Evolutionary conservation across 35 echinoderm and acorn worm genomes (phyloP), one percentile per base, ranked within the genome.

Genomic region (Amphiura filiformis): DNA sequence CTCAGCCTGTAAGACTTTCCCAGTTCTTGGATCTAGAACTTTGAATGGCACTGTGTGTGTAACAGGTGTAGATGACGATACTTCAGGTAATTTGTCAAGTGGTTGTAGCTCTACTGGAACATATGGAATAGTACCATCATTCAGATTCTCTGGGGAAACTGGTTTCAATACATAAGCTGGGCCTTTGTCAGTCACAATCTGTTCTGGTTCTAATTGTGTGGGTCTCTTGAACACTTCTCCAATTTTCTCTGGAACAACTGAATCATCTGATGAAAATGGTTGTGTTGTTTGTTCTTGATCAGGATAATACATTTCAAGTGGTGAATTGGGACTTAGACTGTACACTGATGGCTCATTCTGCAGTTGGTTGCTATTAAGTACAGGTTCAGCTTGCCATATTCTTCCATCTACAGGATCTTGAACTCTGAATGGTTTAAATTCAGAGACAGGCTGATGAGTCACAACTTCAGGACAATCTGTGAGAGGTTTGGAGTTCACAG

Each of bases 321-420:
- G 83, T 36, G 34, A 17, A 36, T 37, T 65, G 13, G 85, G 37
- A 38, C 80, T 47, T 38, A 83, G 76, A 13, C 86, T 78, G 38
- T 79, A 91, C 18, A 77, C 89, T 32, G 82, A 80, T 17, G 77
- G 57, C 44, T 65, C 77, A 75, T 77, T 56, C 39, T 85, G 23
- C 38, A 91, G 36, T 44, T 91, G 64, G 34, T 91, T 75, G 13
- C 76, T 77, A 81, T 80, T 84, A 7, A 78, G 61, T 37, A 82
- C 82, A 78, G 89, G 89, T 84, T 77, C 82, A 56, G 82, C 89
- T 65, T 78, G 40, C 81, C 85, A 40, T 18, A 64, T 32, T 20
- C 87, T 80, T n/a, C 90, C 90, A 81, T 77, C 81, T 39, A 76
- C 81, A 36, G 90, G 84, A 76, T 92, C 90, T 41, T 76, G 75